These are phyloP conservation scores for Aphodius sticticus DNA, from an alignment of 2,888 invertebrate species.

Conservation along the genomic window DNA sequence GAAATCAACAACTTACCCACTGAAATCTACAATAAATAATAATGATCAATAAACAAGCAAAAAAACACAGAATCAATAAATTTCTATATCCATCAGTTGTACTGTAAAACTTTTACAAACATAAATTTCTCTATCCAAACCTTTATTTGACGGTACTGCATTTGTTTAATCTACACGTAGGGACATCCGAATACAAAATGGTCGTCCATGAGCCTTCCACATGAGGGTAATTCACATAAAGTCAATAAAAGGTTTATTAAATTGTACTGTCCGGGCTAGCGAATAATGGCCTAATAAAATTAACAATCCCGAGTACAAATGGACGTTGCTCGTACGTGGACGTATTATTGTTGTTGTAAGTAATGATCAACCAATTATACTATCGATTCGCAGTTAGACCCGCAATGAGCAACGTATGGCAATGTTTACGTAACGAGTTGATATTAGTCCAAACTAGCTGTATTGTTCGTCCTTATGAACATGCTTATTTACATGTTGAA, in stretches of 20 bases:
- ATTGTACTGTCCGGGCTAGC: not conserved
- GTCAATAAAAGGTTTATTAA: not conserved
- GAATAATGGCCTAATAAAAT: not conserved
- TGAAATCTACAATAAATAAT: too few species aligned
- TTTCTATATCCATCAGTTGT: too few species aligned
- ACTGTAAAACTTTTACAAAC: too few species aligned
- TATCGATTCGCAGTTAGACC: not conserved
- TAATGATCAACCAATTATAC: not conserved
- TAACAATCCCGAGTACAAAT: not conserved
- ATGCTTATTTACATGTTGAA: too few species aligned
- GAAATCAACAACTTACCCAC: too few species aligned
- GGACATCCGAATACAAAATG: not conserved
- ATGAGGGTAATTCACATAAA: not conserved
- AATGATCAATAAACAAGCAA: too few species aligned
- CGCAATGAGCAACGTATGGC: not conserved
- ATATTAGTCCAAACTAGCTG: not conserved
- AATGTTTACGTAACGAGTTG: not conserved
- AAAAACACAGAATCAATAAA: too few species aligned
- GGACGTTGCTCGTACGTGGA: not conserved
- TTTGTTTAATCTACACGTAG: not conserved
- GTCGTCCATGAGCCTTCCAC: not conserved
- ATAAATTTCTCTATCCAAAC: too few species aligned
- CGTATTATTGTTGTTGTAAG: not conserved
- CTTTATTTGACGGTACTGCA: too few species aligned
- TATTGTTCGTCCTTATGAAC: too few species aligned